Evolutionary conservation across 1,140 invertebrate species (phyloP), one percentile per base, ranked within the genome.

Genomic region (Zaprionus ornatus): DNA sequence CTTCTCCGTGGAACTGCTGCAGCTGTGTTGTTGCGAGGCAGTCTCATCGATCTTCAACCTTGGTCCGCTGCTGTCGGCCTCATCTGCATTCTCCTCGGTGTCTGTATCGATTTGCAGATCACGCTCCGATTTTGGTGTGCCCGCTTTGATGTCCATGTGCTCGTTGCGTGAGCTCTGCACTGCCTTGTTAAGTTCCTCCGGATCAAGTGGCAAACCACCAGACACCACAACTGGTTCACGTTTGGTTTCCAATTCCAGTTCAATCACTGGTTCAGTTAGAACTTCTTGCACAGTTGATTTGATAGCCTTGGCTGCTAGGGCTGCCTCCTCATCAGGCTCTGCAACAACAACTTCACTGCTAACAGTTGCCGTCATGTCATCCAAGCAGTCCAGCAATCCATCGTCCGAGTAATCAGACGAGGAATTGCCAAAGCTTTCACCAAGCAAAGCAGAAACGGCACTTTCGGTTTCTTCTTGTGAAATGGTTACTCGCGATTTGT

Each of bases 391-490:
- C 0, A 94, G 93, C 27, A 32, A 32, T 32, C 29, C 29, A 32
- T 32, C 29, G 29, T 32, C 29, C 10, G 94, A 94, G 61, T 94
- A 94, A 63, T 95, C 94, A 10, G 94, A 92, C 6, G 93, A 94
- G 6, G 90, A 90, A 9, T 83, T 92, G 7, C 96, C 96, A 90
- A 97, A 97, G 65, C 97, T 97, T 92, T 97, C 97, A 37, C 96
- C 96, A 23, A 98, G 91, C 5, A 98, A 92, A 7, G 97, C 97
- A 2, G 97, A 97, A 0, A 98, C 97, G 0, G 97, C 97, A 93
- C 98, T 97, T 88, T 97, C 97, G 0, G 97, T 98, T 93, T 98
- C 97, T 93, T 98, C 97, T 93, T 98, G 97, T 1, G 97, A 98
- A 78, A 98, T 98, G 0, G 97, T 94, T 1, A 97, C 96, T 48